Evolutionary conservation across 2,888 invertebrate species (phyloP), one percentile per base, ranked within the genome.

Genomic region (Rhingia rostrata): DNA sequence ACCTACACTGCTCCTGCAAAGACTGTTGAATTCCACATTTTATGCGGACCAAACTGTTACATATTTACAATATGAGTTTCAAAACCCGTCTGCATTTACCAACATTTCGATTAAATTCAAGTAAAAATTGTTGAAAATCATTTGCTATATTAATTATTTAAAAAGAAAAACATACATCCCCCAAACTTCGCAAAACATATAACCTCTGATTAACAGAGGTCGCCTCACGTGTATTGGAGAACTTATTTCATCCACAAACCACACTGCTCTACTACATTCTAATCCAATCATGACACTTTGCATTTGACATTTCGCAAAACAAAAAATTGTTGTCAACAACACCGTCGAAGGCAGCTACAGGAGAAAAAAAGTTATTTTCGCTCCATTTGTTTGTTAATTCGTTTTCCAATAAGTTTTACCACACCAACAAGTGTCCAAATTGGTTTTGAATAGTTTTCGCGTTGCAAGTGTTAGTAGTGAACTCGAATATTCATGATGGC

Each of bases 401-500:
- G 2, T 4, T 39, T 45, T 7, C 43, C 12, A 0, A 54, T 4
- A 4, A 9, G 37, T 22, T 56, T 35, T 4, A 5, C 4, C 12
- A 6, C 7, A 6, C 6, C 33, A 12, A 54, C 5, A 7, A 10
- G 12, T 35, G 10, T 35, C 33, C 12, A 35, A 54, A 9, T 54
- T 35, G 3, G 32, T 3, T 12, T 9, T 6, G n/a, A 41, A n/a
- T 12, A n/a, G 6, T 49, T 6, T 14, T 2, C 6, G 49, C 5
- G 35, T 37, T 7, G 22, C 10, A 9, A 33, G 35, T 35, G 6
- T 0, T 45, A 10, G 9, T 4, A 73, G 45, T 58, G 35, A 32
- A 64, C 12, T 39, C 22, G 22, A 22, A 73, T 35, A 69, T 14
- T 30, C 75, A 88, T 86, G 78, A 93, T 94, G 93, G 93, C 93